Evolutionary conservation across 2,888 invertebrate species (phyloP).

Genomic region (Leucophenga maculata): DNA sequence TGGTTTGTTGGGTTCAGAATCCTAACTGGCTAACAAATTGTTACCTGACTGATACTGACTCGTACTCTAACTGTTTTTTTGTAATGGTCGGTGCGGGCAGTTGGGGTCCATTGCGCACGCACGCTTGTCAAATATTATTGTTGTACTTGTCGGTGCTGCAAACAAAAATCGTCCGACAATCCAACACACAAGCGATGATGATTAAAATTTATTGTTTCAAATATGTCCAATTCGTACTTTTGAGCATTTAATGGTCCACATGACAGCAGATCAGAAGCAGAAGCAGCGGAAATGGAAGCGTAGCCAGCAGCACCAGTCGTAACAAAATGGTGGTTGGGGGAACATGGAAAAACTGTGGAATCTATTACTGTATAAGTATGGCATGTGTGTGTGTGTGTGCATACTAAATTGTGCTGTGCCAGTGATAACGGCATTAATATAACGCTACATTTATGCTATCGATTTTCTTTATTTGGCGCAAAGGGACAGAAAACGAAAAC

Average conservation of each 20-base stretch:
- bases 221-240: slow-evolving; percentile 17
- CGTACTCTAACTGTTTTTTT: too few relatives aligned
- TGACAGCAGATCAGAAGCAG: background rate
- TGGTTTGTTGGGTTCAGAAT: background rate
- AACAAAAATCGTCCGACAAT: background rate
- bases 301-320: too few relatives aligned
- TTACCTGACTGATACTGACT: background rate
- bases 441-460: slow-evolving; percentile 10
- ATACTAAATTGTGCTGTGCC: background rate
- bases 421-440: slow-evolving; percentile 17
- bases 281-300: background rate
- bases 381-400: background rate
- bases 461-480: slow-evolving; percentile 4
- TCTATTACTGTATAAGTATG: background rate
- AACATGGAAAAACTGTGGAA: background rate
- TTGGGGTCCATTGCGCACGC: too few relatives aligned
- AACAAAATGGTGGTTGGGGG: background rate
- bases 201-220: slow-evolving; percentile 17
- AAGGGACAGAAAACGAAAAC: background rate
- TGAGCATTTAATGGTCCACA: slow-evolving; percentile 11
- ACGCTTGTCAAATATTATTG: too few relatives aligned
- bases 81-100: too few relatives aligned
- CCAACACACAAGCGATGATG: slow-evolving; percentile 7
- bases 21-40: slow-evolving; percentile 4
- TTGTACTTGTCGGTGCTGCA: too few relatives aligned